Conservation (phyloP, 2,888 invertebrate genomes). For the Xestobium rufovillosum region DNA sequence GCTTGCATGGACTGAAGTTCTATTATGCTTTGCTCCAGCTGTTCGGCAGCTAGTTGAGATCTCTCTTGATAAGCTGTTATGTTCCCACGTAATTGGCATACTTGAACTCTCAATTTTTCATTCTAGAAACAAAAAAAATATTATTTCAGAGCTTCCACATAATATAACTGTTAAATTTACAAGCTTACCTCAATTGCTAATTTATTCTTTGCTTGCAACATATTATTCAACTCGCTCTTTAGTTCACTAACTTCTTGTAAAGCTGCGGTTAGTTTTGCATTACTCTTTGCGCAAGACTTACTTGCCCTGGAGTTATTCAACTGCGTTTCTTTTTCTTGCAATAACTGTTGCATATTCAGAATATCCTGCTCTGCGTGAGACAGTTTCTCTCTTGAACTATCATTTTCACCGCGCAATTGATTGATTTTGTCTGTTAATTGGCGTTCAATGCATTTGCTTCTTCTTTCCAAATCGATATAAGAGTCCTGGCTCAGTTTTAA, state of each 20-base stretch:
- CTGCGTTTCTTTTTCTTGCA: constrained; percentile 11
- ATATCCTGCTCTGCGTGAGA: too few relatives aligned
- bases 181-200: constrained; percentile 31
- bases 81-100: constrained; percentile 26
- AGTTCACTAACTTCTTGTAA: constrained; percentile 33
- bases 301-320: constrained; percentile 9
- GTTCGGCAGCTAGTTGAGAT: constrained; percentile 29
- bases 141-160: background rate
- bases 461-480: too few relatives aligned
- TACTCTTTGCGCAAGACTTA: constrained; percentile 6
- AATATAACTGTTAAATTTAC: background rate
- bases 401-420: too few relatives aligned
- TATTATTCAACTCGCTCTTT: constrained; percentile 32
- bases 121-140: constrained; percentile 27
- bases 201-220: constrained; percentile 29
- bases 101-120: constrained; percentile 33
- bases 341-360: constrained; percentile 5
- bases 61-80: constrained; percentile 28
- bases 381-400: too few relatives aligned
- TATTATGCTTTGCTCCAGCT: constrained; percentile 33
- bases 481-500: too few relatives aligned
- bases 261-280: constrained; percentile 20
- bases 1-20: constrained; percentile 27
- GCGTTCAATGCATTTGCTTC: too few relatives aligned
- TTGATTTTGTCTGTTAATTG: too few relatives aligned